Base-by-base conservation (phyloP, 2,113 vertebrate genomes). In the Centropus unirufus region DNA sequence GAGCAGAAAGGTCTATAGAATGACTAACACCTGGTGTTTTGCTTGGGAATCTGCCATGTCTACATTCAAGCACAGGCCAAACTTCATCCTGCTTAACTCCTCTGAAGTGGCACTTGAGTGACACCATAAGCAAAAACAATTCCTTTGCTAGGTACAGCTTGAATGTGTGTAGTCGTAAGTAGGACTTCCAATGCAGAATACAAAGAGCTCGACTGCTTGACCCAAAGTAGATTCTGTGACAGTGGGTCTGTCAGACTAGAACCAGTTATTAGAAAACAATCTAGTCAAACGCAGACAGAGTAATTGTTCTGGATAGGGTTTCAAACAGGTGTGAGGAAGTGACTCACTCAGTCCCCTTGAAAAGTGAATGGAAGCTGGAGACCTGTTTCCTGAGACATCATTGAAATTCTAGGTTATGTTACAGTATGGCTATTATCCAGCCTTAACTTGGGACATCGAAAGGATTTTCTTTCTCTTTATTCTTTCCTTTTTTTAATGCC, bases 251-350 rank as follows among this genome's bases (percentile, higher is more conserved):
- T 87, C 78, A 72, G n/a, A 74, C 22, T 87, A 36, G 67, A 93
- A 67, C 32, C 63, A 85, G 51, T 61, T 67, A 40, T 76, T 91
- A 89, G 77, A 89, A 91, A 95, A 91, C 73, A 92, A 89, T 80
- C 74, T 55, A 91, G 82, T 90, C 7, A 1, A 62, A 83, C 0
- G 14, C 51, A 94, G 92, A 89, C 81, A 63, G 70, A 61, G 62
- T 79, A 90, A 92, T 89, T 1, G 0, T 89, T 91, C 74, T 69
- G 94, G 70, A 61, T 51, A 80, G n/a, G 49, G 46, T 95, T 97
- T 95, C 93, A 89, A 96, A 66, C 58, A 87, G 32, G 75, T 84
- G 78, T 95, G 62, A 82, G 92, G 91, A 94, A 94, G 81, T 96
- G 95, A 97, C 73, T 96, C 92, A 94, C 77, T 82, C 55, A 67